phyloP scores from a whole-genome alignment of 2,888 invertebrate species.

The Drosophila acutilabella region DNA sequence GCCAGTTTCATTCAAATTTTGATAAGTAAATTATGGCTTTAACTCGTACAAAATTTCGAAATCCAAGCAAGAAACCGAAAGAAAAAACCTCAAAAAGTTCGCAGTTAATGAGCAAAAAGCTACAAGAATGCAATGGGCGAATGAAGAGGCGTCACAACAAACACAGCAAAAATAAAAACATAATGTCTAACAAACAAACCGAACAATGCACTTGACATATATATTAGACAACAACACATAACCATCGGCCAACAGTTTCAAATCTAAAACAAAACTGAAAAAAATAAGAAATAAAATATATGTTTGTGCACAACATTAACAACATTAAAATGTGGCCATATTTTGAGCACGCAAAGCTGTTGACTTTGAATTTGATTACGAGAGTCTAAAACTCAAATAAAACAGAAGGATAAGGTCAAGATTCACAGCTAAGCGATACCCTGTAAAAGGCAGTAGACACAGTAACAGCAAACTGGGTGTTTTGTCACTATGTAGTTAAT shows the following conservation, averaged over 20 bases:
- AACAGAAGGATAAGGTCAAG: slow-evolving; percentile 5
- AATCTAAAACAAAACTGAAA: background rate
- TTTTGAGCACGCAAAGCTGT: slow-evolving; percentile 66
- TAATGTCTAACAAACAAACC: slow-evolving; percentile 19
- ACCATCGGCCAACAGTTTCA: slow-evolving; percentile 11
- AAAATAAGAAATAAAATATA: slow-evolving; percentile 18
- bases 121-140: slow-evolving; percentile 27
- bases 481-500: too few species aligned
- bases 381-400: slow-evolving; percentile 31
- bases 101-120: slow-evolving; percentile 19
- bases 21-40: slow-evolving; percentile 16
- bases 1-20: slow-evolving; percentile 30
- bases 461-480: background rate
- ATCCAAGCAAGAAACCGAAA: background rate
- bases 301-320: slow-evolving; percentile 40
- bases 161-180: slow-evolving; percentile 1
- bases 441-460: slow-evolving; percentile 9
- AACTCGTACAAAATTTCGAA: slow-evolving; percentile 6
- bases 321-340: slow-evolving; percentile 59
- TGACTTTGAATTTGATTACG: slow-evolving; percentile 69
- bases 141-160: slow-evolving; percentile 34
- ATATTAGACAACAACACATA: slow-evolving; percentile 34
- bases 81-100: slow-evolving; percentile 20
- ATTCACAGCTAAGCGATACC: slow-evolving; percentile 16
- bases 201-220: slow-evolving; percentile 69